Evolutionary conservation across 1,140 invertebrate species (phyloP), one percentile per base, ranked within the genome.

Genomic region (Diprion similis): DNA sequence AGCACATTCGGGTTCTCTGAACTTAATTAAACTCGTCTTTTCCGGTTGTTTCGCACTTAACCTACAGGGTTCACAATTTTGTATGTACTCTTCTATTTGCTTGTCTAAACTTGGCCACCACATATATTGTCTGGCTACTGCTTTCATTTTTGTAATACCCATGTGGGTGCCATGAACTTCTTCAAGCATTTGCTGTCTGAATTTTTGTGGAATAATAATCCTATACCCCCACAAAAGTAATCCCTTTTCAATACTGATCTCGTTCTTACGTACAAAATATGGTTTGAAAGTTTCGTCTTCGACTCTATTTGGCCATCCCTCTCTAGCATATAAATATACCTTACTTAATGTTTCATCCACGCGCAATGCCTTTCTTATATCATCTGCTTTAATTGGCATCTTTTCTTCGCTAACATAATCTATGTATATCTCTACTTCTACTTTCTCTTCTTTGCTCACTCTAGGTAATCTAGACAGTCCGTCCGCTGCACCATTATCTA

Each of bases 21-120:
- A 86, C 18, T 78, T 78, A 70, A 78, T 73, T 71, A 74, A 70
- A 37, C 17, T 13, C 76, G 82, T 45, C 70, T 73, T 75, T 48
- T 45, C 37, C 65, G 73, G 45, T 69, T 37, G 17, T 65, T 66
- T 74, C 70, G 68, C 66, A 73, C 72, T 76, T 65, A 64, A 67
- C 46, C 70, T 67, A 74, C 85, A 87, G 9, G 66, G 24, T 11
- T 75, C 37, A 78, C 82, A 85, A 68, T 66, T 71, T 70, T 71
- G 73, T 18, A 73, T 73, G 46, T 69, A 72, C 6, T 68, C 65
- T 78, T 88, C 83, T 19, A 87, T 86, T 0, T 86, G 81, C 17
- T 67, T 70, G 73, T 88, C 78, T 13, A 87, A 72, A 19, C 76
- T 78, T 37, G 80, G 84, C 85, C 85, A 89, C 79, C 79, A 89